Evolutionary conservation across 2,113 vertebrate genomes (phyloP), one percentile per base, ranked within the genome.

Genomic region (Catharus fuscescens): DNA sequence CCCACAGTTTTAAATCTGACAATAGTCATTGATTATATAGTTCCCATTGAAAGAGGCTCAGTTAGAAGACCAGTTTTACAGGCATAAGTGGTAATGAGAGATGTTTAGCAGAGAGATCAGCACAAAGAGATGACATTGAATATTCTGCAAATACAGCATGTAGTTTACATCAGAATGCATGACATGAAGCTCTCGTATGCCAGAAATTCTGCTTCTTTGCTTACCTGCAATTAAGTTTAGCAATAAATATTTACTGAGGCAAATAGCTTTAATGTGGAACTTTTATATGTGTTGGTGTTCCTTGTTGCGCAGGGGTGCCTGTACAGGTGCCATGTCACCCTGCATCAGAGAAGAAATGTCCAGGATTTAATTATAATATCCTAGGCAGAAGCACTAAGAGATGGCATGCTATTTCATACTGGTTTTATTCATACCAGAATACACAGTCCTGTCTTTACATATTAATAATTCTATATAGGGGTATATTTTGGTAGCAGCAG

Each of bases 111-210:
- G 42, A 36, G 66, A 64, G n/a, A 56, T 54, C 25, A 34, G 32
- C 61, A 94, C 90, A 93, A 38, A 91, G 81, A 79, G 42, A 53
- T 6, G 85, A 65, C 69, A 81, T 74, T 38, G 72, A 90, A 94
- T 95, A 85, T 95, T 91, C 71, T 94, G 81, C 15, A 64, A 97
- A 91, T 87, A 56, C 54, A 86, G 45, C 36, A 23, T 18, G 47
- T 56, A 47, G 88, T 31, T 97, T 92, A 89, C 82, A 94, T 94
- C 77, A 82, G 79, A 96, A 88, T 92, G 54, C 50, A 34, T 90
- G 47, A 87, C 26, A 52, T 66, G 76, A 89, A 94, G 57, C 42
- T n/a, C 10, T 69, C 12, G 50, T 34, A 12, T 80, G 86, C 80
- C 86, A 93, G 56, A 88, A 90, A 52, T 72, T 25, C 61, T 77